phyloP scores from a whole-genome alignment of 2,113 vertebrate genomes.

The Gallinago media region DNA sequence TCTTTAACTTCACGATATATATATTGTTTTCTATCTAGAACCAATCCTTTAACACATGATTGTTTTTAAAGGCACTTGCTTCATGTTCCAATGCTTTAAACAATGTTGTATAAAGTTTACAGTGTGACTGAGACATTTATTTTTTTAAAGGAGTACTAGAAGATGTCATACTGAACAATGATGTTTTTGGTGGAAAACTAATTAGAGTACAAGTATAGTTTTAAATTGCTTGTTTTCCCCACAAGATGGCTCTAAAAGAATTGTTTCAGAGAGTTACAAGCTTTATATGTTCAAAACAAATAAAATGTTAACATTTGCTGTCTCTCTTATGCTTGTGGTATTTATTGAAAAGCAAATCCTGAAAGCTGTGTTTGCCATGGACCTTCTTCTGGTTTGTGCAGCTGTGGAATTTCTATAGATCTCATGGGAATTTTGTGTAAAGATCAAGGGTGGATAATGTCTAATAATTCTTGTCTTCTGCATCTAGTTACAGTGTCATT shows the following conservation, averaged over 20 bases:
- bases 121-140: slow-evolving; percentile 31
- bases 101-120: slow-evolving; percentile 37
- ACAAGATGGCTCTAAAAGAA: slow-evolving; percentile 42
- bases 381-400: neutral
- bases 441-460: neutral
- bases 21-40: slow-evolving; percentile 7
- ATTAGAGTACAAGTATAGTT: neutral
- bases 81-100: slow-evolving; percentile 18
- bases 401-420: neutral
- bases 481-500: neutral
- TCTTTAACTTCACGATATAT: neutral
- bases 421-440: slow-evolving; percentile 38
- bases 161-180: neutral
- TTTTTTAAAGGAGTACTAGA: slow-evolving; percentile 30
- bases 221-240: slow-evolving; percentile 20
- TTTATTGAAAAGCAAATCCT: slow-evolving; percentile 31
- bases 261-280: slow-evolving; percentile 3
- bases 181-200: neutral
- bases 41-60: neutral
- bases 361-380: neutral
- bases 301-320: slow-evolving; percentile 58
- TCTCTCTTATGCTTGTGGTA: slow-evolving; percentile 3
- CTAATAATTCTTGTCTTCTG: neutral
- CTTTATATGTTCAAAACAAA: slow-evolving; percentile 62
- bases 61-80: slow-evolving; percentile 5